These are phyloP conservation scores for Ips nitidus DNA, from an alignment of 1,140 invertebrate genomes.

Conservation along the genomic window DNA sequence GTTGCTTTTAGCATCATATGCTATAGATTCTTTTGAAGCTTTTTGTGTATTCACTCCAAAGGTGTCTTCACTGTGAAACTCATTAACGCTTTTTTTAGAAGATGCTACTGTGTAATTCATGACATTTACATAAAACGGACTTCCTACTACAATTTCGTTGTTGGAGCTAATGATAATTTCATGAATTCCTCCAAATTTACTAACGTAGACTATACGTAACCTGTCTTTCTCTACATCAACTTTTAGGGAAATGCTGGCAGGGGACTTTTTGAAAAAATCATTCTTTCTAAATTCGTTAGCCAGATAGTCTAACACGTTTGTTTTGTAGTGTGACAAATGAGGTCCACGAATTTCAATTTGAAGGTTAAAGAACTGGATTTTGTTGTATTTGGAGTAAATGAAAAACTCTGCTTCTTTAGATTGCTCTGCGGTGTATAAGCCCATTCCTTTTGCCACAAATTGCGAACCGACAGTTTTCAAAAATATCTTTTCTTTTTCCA, in stretches of 20 bases:
- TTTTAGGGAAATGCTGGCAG: conserved; percentile 38
- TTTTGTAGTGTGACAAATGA: conserved; percentile 10
- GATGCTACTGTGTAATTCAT: conserved; percentile 6
- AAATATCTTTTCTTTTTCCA: conserved; percentile 42
- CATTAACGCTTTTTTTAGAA: too few relatives aligned
- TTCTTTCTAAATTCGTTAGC: neutral
- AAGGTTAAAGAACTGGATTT: conserved; percentile 11
- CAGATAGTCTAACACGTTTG: conserved; percentile 7
- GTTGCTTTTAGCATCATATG: too few relatives aligned
- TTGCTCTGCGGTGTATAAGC: conserved; percentile 57
- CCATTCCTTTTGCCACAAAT: conserved; percentile 60
- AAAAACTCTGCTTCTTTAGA: conserved; percentile 52
- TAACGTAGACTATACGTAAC: conserved; percentile 43
- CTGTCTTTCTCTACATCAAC: conserved; percentile 43
- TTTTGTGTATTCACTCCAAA: too few relatives aligned
- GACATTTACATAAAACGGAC: conserved; percentile 45
- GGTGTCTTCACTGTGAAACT: too few relatives aligned
- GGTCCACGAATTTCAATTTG: conserved; percentile 22
- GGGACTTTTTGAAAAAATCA: neutral
- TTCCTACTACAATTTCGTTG: conserved; percentile 43
- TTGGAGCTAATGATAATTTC: conserved; percentile 44
- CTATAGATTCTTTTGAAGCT: too few relatives aligned
- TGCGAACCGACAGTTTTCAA: conserved; percentile 50
- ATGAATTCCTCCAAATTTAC: conserved; percentile 45
- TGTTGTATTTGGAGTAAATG: conserved; percentile 41